phyloP scores from a whole-genome alignment of 2,888 invertebrate species.

The Eilema caniola region DNA sequence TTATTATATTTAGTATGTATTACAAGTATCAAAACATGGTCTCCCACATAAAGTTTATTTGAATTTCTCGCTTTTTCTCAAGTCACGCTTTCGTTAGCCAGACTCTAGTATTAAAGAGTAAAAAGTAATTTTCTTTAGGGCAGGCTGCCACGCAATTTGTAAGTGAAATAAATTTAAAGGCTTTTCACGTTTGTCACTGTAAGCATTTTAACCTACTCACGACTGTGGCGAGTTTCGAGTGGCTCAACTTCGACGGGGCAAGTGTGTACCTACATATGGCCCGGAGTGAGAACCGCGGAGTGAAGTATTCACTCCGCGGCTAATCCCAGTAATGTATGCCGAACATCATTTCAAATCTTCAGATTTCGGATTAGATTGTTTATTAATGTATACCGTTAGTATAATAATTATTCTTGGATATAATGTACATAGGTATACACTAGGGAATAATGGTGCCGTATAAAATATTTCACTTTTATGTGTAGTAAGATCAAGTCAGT shows the following conservation, averaged over 20 bases:
- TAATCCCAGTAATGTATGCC: not conserved
- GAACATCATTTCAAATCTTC: not conserved
- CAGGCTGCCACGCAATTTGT: not conserved
- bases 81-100: too few relatives aligned
- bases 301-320: too few relatives aligned
- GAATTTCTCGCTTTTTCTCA: too few relatives aligned
- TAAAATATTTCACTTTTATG: not conserved
- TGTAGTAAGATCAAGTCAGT: not conserved
- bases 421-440: not conserved
- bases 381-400: not conserved
- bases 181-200: not conserved
- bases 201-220: slow-evolving; percentile 3
- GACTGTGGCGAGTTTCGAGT: not conserved
- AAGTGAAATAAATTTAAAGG: not conserved
- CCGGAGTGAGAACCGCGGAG: not conserved
- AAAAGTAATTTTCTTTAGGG: not conserved
- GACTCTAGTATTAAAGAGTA: not conserved
- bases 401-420: not conserved
- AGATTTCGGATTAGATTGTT: not conserved
- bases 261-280: not conserved
- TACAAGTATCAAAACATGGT: too few relatives aligned
- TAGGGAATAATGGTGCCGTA: not conserved
- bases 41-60: too few relatives aligned
- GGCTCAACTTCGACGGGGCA: not conserved
- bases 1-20: too few relatives aligned